Evolutionary conservation across 2,888 invertebrate genomes (phyloP).

Genomic region (Hermodice carunculata): DNA sequence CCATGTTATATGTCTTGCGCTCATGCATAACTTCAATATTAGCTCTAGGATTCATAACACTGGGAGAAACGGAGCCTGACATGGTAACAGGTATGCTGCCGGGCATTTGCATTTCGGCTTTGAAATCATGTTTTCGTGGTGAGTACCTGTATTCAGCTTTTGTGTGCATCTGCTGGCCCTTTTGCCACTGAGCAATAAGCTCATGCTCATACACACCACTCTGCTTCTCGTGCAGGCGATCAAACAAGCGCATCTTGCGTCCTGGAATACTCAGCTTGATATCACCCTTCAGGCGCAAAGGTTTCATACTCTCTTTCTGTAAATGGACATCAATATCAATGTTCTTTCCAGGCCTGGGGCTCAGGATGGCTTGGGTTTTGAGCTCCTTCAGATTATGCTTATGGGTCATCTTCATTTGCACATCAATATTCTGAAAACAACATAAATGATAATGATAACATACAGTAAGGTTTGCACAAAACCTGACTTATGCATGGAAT

Average conservation of each 20-base stretch:
- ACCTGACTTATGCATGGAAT: background rate
- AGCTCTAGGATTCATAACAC: no score
- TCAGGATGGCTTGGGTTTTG: background rate
- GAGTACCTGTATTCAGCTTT: no score
- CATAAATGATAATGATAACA: background rate
- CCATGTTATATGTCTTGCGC: no score
- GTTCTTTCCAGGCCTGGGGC: background rate
- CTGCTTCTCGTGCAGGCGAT: slow-evolving; percentile 1
- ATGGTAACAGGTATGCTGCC: background rate
- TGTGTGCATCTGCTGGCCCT: background rate
- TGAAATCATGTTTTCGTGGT: no score
- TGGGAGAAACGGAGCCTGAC: no score
- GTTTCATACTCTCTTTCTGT: background rate
- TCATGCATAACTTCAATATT: no score
- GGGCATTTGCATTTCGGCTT: no score
- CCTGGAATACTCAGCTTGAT: slow-evolving; percentile 1
- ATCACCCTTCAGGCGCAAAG: background rate
- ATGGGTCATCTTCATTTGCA: slow-evolving; percentile 8
- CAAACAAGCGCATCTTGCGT: slow-evolving; percentile 1
- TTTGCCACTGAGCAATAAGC: slow-evolving; percentile 7
- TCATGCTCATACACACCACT: background rate
- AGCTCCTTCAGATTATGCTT: slow-evolving; percentile 6
- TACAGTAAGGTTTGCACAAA: no score
- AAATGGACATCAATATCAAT: background rate
- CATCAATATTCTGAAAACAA: slow-evolving; percentile 7